Base-by-base conservation (phyloP, 2,113 vertebrate species). In the Clupea harengus region DNA sequence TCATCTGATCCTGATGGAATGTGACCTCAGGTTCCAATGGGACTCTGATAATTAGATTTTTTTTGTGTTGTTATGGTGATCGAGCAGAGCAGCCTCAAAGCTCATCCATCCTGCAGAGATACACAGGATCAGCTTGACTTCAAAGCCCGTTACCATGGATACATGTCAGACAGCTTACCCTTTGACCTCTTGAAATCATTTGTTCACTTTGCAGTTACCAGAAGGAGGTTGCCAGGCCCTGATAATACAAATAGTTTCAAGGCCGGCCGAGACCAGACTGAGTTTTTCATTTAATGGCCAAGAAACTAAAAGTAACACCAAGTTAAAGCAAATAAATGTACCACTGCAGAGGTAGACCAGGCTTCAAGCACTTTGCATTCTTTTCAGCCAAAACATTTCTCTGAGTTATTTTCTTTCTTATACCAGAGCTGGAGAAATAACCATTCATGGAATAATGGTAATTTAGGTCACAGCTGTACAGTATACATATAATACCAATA, bases 1-100 rank as follows among this genome's bases (percentile, higher is more conserved):
- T 60, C 87, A 84, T 86, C 82, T 87, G 89, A 52, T 85, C 54
- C 10, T 50, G 81, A 75, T 86, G 81, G 83, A 89, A 86, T 85
- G 64, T 45, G 84, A 44, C 44, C 83, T 20, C 18, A 47, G 81
- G 47, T 25, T 57, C 32, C n/a, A 39, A 75, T 45, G 28, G 1
- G 6, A 45, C 72, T 84, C 50, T 80, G 86, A 87, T 85, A 86
- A 85, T 60, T 28, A 78, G 72, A 78, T 39, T 78, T 78, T 4
- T 25, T n/a, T 28, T 78, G 39, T 39, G 67, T 75, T 75, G 72
- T 78, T 78, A 78, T 78, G 72, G 72, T 78, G 39, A 87, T 88
- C 32, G 81, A 84, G 83, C 57, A 15, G 72, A 44, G 15, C 72
- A 15, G 72, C 39, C 32, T 78, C 10, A 39, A 32, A 39, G 72